phyloP scores from a whole-genome alignment of 2,888 invertebrate species.

The Dynastes maya region DNA sequence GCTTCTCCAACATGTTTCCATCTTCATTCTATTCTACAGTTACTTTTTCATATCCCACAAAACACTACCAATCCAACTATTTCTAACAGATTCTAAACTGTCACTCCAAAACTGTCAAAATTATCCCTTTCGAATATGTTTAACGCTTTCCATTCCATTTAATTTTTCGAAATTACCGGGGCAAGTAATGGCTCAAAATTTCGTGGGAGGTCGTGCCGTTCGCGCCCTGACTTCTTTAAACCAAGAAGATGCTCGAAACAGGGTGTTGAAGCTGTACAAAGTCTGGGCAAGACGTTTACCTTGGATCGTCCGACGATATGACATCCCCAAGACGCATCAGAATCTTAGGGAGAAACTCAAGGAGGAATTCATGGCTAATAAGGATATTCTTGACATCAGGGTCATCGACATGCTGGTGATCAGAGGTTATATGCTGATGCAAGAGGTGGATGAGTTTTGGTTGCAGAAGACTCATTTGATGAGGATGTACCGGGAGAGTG shows the following conservation, averaged over 20 bases:
- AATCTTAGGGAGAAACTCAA: conserved; percentile 83
- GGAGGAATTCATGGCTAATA: conserved; percentile 84
- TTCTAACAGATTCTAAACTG: background rate
- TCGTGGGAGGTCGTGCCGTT: conserved; percentile 69
- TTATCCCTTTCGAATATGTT: background rate
- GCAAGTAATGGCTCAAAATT: background rate
- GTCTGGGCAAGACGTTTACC: conserved; percentile 96
- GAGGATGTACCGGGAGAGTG: conserved; percentile 34
- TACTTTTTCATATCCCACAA: too few species aligned
- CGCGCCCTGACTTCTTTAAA: conserved; percentile 89
- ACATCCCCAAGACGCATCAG: conserved; percentile 83
- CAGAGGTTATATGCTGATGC: conserved; percentile 22
- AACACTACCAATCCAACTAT: too few species aligned
- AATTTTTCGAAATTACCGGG: background rate
- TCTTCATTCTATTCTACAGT: too few species aligned
- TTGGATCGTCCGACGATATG: conserved; percentile 84
- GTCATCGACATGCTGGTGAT: conserved; percentile 93
- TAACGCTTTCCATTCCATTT: too few species aligned
- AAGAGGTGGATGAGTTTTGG: conserved; percentile 41
- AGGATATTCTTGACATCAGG: conserved; percentile 86
- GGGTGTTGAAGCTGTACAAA: conserved; percentile 91
- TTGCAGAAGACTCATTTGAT: conserved; percentile 44
- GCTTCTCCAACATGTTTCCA: too few species aligned
- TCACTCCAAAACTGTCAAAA: background rate
- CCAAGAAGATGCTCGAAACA: conserved; percentile 82